Evolutionary conservation across 2,888 invertebrate genomes (phyloP).

Genomic region (Zaprionus obscuricornis): DNA sequence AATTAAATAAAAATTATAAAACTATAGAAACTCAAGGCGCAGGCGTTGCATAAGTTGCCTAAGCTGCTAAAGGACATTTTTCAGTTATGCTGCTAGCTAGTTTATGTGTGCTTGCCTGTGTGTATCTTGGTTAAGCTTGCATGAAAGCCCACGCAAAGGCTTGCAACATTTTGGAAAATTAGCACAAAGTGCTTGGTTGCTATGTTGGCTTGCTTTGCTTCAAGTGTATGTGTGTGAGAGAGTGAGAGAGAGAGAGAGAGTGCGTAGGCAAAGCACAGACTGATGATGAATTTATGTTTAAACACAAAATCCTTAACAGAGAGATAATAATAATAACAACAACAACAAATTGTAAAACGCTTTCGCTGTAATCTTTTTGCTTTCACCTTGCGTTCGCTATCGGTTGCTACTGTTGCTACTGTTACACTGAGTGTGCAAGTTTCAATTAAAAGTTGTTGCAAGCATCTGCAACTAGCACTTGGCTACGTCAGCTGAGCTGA

Average conservation of each 20-base stretch:
- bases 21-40: conserved; percentile 72
- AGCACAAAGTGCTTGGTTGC: conserved; percentile 58
- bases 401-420: conserved; percentile 13
- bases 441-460: conserved; percentile 72
- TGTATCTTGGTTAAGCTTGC: conserved; percentile 37
- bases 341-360: conserved; percentile 30
- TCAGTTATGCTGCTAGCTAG: conserved; percentile 15
- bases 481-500: conserved; percentile 17
- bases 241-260: not conserved
- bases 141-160: conserved; percentile 54
- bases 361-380: conserved; percentile 56
- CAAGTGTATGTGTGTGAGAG: conserved; percentile 31
- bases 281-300: too few relatives aligned
- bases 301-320: conserved; percentile 16
- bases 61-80: conserved; percentile 58
- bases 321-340: conserved; percentile 13
- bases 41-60: conserved; percentile 55
- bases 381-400: conserved; percentile 49
- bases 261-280: not conserved
- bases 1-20: conserved; percentile 80
- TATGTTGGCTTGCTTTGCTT: conserved; percentile 39
- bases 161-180: conserved; percentile 67
- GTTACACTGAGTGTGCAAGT: conserved; percentile 57
- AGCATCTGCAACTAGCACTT: conserved; percentile 28
- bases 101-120: not conserved